Conservation (phyloP, 2,888 invertebrate genomes). For the Callosobruchus maculatus region DNA sequence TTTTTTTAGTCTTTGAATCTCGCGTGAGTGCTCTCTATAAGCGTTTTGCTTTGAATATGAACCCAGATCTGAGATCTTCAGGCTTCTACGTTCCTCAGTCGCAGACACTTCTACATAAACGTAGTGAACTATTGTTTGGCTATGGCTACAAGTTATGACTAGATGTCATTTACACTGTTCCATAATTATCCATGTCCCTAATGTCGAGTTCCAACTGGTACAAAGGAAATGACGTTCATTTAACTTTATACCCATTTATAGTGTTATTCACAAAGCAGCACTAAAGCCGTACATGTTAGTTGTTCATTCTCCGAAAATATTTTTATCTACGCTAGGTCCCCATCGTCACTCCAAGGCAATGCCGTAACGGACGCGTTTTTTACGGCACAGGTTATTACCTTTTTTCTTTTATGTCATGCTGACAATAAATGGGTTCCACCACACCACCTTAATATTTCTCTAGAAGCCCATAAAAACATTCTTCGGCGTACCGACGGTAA, state of each 20-base stretch:
- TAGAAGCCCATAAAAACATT: background rate
- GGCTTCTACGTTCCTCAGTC: no score
- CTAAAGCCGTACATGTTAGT: background rate
- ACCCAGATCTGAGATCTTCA: no score
- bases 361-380: background rate
- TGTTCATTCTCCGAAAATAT: background rate
- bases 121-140: no score
- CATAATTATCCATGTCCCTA: background rate
- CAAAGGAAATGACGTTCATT: background rate
- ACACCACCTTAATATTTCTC: background rate
- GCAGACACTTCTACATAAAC: no score
- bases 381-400: background rate
- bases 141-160: no score
- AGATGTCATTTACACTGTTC: no score
- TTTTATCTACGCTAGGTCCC: background rate
- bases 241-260: background rate
- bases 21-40: no score
- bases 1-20: no score
- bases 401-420: background rate
- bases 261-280: background rate
- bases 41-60: no score
- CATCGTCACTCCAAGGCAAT: background rate
- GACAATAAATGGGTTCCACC: background rate
- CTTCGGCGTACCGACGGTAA: constrained; percentile 7
- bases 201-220: background rate